Evolutionary conservation across 2,888 invertebrate genomes (phyloP).

Genomic region (Aleiodes leptofemur): DNA sequence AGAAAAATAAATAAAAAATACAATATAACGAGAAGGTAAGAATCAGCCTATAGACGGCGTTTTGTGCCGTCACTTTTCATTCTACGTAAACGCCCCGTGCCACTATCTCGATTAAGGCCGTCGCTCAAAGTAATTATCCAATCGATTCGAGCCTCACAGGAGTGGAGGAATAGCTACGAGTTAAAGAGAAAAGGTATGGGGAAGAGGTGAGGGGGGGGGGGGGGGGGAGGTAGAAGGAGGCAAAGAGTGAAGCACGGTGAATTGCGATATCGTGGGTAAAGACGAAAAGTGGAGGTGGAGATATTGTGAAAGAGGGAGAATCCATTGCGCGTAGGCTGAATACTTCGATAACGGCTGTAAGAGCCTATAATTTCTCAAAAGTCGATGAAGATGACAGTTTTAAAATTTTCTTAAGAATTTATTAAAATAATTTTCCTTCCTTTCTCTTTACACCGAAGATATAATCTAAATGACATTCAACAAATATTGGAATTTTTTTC

Average conservation of each 20-base stretch:
- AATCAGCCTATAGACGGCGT: background rate
- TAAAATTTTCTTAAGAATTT: background rate
- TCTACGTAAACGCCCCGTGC: constrained; percentile 40
- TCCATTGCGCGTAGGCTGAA: constrained; percentile 30
- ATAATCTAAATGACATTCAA: background rate
- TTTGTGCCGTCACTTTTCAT: constrained; percentile 49
- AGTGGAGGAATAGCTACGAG: constrained; percentile 34
- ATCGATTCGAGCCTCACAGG: constrained; percentile 55
- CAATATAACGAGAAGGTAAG: constrained; percentile 1
- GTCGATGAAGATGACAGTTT: constrained; percentile 3
- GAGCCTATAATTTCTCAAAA: constrained; percentile 1
- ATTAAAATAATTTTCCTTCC: background rate
- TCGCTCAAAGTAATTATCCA: constrained; percentile 61
- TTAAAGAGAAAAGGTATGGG: constrained; percentile 39
- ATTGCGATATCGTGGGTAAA: constrained; percentile 10
- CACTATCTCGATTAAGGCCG: constrained; percentile 57
- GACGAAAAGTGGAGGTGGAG: constrained; percentile 14
- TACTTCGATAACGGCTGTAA: constrained; percentile 21
- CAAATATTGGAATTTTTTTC: constrained; percentile 9
- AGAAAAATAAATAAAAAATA: background rate
- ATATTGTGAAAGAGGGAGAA: constrained; percentile 1
- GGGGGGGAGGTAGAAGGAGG: constrained; percentile 13
- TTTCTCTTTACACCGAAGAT: background rate
- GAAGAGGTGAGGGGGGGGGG: constrained; percentile 10
- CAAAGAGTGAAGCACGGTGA: background rate